phyloP scores from a whole-genome alignment of 2,888 invertebrate genomes.

The Metacarcinus magister region DNA sequence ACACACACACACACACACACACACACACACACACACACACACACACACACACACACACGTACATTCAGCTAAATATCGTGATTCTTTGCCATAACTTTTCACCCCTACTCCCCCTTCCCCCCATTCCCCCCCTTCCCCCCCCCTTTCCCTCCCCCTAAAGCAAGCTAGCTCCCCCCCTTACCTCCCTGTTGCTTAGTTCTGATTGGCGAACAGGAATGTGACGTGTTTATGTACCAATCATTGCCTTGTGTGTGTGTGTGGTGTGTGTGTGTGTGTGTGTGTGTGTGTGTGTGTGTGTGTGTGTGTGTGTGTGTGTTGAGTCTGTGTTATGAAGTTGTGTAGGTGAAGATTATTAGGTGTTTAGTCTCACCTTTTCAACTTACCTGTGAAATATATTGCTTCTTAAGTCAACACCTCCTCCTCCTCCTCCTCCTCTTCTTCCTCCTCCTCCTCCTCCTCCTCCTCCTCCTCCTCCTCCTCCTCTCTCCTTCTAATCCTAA shows the following conservation, averaged over 20 bases:
- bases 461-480: conserved; percentile 83
- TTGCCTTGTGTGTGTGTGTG: conserved; percentile 14
- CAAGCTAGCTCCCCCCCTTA: not conserved
- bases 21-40: not conserved
- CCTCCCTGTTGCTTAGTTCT: not conserved
- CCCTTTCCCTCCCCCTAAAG: not conserved
- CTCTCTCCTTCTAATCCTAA: not conserved
- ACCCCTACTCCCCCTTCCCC: not conserved
- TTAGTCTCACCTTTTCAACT: not conserved
- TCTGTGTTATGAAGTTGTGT: not conserved
- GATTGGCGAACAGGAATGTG: not conserved
- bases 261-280: not conserved
- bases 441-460: conserved; percentile 42
- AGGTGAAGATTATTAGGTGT: not conserved
- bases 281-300: not conserved
- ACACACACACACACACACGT: not conserved
- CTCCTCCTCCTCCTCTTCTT: conserved; percentile 83
- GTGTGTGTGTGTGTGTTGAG: conserved; percentile 34
- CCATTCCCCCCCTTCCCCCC: not conserved
- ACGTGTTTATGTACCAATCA: not conserved
- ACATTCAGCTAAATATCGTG: not conserved
- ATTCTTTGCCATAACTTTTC: not conserved
- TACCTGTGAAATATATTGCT: conserved; percentile 29
- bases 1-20: not conserved
- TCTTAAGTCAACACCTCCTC: not conserved